phyloP scores from a whole-genome alignment of 2,888 invertebrate species.

The Sialis lutaria region DNA sequence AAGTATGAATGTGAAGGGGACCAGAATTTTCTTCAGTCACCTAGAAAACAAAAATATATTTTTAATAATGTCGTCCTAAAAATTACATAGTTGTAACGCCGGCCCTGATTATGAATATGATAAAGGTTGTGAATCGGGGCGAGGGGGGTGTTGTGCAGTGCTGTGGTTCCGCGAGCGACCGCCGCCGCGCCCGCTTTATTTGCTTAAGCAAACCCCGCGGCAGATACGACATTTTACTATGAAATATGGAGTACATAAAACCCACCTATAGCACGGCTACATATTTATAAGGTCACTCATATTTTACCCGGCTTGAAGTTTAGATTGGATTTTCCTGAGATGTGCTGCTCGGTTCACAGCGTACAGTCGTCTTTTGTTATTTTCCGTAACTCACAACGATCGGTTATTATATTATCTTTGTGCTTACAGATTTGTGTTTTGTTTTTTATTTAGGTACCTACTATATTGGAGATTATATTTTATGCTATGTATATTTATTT shows the following conservation, averaged over 20 bases:
- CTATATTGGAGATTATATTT: no score
- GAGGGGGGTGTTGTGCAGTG: neutral
- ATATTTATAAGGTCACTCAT: slow-evolving; percentile 28
- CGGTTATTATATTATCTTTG: no score
- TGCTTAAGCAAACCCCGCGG: slow-evolving; percentile 4
- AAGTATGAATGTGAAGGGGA: no score
- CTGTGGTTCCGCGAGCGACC: neutral
- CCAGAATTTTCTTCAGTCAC: no score
- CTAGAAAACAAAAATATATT: no score
- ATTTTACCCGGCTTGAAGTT: slow-evolving; percentile 27
- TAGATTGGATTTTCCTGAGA: slow-evolving; percentile 26
- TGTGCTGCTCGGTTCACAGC: neutral
- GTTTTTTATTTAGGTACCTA: no score
- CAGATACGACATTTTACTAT: slow-evolving; percentile 6
- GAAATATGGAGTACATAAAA: slow-evolving; percentile 5
- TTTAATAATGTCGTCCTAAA: no score
- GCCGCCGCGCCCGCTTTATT: neutral
- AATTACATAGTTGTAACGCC: slow-evolving; percentile 14
- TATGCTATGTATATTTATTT: no score
- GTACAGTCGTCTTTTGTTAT: neutral
- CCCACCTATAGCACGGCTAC: slow-evolving; percentile 12
- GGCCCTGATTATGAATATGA: neutral
- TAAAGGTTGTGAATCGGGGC: neutral
- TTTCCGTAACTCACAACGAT: neutral
- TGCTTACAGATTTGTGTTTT: no score